Evolutionary conservation across 2,888 invertebrate genomes (phyloP), one percentile per base, ranked within the genome.

Genomic region (Mythimna pallens): DNA sequence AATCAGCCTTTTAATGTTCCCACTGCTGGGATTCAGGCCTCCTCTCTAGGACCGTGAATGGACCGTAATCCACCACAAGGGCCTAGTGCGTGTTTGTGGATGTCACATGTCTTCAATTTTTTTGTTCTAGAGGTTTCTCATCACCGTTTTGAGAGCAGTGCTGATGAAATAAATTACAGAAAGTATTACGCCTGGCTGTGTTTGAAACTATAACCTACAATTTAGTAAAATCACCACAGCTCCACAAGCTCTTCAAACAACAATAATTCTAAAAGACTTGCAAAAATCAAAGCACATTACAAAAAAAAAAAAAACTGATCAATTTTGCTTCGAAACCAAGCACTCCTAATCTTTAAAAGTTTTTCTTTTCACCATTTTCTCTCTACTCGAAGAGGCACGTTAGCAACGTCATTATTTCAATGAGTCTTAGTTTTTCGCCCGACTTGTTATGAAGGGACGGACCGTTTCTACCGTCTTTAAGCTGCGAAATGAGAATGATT

Each of bases 361-460:
- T 66, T 57, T 64, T 73, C 76, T 65, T 74, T 84, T 72, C 36
- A 4, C 61, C 54, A 65, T 73, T 80, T 73, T 59, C 65, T 67
- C 22, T 59, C 52, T 55, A 40, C 20, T 50, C 54, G 22, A 62
- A 61, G 47, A 73, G 64, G 61, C 72, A 76, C 76, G 85, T 87
- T 83, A 87, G 88, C 88, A 83, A 77, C 87, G 90, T 92, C 92
- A 90, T 92, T 91, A 91, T 89, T 88, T 89, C 88, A 90, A 90
- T 90, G 91, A 90, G 86, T 91, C 88, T 90, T 88, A 88, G 87
- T 89, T 91, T 91, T 86, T 83, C 83, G 86, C 84, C 87, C 61
- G 80, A 82, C 83, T 84, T 86, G 87, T 89, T 89, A 88, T 85
- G 83, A 86, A 89, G 83, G 86, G 83, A 85, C 77, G 78, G 77